Evolutionary conservation across 2,888 invertebrate genomes (phyloP).

Genomic region (Rhingia rostrata): DNA sequence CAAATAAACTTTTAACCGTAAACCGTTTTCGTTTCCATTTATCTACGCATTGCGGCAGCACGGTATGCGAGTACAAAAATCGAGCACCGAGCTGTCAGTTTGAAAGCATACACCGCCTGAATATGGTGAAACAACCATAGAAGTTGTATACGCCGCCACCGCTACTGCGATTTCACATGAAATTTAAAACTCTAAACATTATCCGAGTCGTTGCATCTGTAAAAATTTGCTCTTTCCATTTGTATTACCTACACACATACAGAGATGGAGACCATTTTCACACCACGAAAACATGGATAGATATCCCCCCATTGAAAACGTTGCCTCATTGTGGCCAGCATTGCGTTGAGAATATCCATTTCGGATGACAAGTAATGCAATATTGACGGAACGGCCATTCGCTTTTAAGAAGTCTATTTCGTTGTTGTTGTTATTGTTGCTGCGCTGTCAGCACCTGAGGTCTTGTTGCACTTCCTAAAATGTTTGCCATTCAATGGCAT

Average conservation of each 20-base stretch:
- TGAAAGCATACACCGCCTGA: slow-evolving; percentile 49
- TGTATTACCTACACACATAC: slow-evolving; percentile 10
- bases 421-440: too few species aligned
- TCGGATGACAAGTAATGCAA: slow-evolving; percentile 40
- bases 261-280: slow-evolving; percentile 17
- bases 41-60: slow-evolving; percentile 4
- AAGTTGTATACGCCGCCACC: slow-evolving; percentile 8
- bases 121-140: slow-evolving; percentile 43
- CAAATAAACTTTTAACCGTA: slow-evolving; percentile 47
- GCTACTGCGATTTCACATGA: slow-evolving; percentile 69
- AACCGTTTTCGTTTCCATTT: slow-evolving; percentile 45
- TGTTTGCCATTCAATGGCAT: neutral
- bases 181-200: slow-evolving; percentile 66
- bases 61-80: slow-evolving; percentile 2
- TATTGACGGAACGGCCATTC: slow-evolving; percentile 32
- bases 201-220: slow-evolving; percentile 34
- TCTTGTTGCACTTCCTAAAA: slow-evolving; percentile 19
- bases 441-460: neutral
- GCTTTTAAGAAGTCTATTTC: slow-evolving; percentile 3
- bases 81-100: slow-evolving; percentile 21
- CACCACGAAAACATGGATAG: slow-evolving; percentile 36
- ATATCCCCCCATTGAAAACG: slow-evolving; percentile 46
- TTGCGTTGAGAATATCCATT: slow-evolving; percentile 52
- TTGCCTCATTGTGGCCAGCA: slow-evolving; percentile 60
- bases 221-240: slow-evolving; percentile 37